A percentile compares a stretch with the other conserved stretches of the same genome.
These are phyloP conservation scores for Epinephelus lanceolatus DNA, from an alignment of 2,113 vertebrate genomes.

Conservation along the genomic window DNA sequence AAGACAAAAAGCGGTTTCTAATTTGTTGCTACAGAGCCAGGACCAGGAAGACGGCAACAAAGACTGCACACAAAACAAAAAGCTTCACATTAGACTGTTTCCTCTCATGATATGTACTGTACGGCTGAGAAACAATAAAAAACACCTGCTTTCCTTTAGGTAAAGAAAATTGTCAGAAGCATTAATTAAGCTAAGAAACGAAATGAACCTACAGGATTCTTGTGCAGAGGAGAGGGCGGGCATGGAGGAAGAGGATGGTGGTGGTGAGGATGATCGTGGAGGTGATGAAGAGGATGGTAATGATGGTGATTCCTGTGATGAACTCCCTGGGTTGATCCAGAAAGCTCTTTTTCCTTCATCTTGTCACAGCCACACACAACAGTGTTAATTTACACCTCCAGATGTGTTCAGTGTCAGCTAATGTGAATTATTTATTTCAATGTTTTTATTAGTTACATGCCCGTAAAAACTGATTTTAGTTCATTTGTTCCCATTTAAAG, in stretches of 20 bases:
- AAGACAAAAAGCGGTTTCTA: not conserved
- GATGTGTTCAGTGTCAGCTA: not conserved
- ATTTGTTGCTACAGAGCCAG: not conserved
- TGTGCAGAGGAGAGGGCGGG: slow-evolving; percentile 81
- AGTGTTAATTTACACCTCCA: not conserved
- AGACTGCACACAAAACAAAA: slow-evolving; percentile 11
- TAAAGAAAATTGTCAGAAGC: too few species aligned
- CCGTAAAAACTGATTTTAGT: not conserved
- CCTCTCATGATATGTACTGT: not conserved
- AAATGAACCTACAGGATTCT: slow-evolving; percentile 74
- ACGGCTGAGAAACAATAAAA: not conserved
- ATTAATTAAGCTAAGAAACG: not conserved
- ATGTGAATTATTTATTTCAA: not conserved
- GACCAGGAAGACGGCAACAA: not conserved
- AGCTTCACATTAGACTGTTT: not conserved
- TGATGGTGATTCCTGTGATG: slow-evolving; percentile 63
- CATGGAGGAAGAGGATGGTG: slow-evolving; percentile 78
- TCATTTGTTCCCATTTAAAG: not conserved
- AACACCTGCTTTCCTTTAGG: not conserved
- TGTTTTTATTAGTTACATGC: not conserved
- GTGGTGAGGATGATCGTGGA: slow-evolving; percentile 58
- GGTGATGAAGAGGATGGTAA: slow-evolving; percentile 67
- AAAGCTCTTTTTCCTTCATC: slow-evolving; percentile 91
- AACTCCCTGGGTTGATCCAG: slow-evolving; percentile 94
- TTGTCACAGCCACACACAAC: slow-evolving; percentile 83